A percentile compares a stretch with the other conserved stretches of the same genome.
These are phyloP conservation scores for Zygogramma bicolorata DNA, from an alignment of 2,888 invertebrate genomes.

Conservation along the genomic window DNA sequence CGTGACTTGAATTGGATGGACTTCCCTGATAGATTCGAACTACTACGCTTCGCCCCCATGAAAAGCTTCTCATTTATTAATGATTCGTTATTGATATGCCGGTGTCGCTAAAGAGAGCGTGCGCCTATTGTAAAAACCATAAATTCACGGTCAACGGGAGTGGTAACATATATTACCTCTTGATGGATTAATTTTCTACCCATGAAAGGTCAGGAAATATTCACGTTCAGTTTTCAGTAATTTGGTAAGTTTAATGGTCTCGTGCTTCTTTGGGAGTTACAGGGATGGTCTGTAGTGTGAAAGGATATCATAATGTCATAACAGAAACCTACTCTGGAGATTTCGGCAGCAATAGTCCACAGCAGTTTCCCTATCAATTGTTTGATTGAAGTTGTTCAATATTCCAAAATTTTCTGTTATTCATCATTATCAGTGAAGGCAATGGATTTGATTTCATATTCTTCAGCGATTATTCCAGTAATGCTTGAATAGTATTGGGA, in stretches of 20 bases:
- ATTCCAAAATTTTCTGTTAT: no score
- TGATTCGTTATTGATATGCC: not conserved
- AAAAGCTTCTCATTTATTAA: not conserved
- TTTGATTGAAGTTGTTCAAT: no score
- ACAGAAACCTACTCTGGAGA: no score
- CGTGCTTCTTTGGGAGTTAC: not conserved
- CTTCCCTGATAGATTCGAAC: not conserved
- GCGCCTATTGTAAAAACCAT: constrained; percentile 12
- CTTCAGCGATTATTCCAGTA: no score
- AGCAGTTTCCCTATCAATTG: no score
- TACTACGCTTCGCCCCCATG: not conserved
- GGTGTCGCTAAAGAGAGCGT: not conserved
- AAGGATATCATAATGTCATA: no score
- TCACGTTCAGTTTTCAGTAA: not conserved
- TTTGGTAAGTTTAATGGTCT: not conserved
- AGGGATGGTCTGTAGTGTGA: not conserved
- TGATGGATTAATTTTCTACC: not conserved
- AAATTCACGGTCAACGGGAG: constrained; percentile 4
- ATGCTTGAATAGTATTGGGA: no score
- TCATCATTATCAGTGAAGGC: no score
- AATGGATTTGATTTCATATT: no score
- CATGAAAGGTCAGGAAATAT: not conserved
- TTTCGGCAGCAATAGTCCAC: no score
- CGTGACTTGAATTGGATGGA: not conserved
- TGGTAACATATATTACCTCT: not conserved